Percentiles rank a stretch among this genome's conserved stretches.
Evolutionary conservation across 1,140 invertebrate genomes (phyloP).

Genomic region (Pseudomyrmex cubaensis): DNA sequence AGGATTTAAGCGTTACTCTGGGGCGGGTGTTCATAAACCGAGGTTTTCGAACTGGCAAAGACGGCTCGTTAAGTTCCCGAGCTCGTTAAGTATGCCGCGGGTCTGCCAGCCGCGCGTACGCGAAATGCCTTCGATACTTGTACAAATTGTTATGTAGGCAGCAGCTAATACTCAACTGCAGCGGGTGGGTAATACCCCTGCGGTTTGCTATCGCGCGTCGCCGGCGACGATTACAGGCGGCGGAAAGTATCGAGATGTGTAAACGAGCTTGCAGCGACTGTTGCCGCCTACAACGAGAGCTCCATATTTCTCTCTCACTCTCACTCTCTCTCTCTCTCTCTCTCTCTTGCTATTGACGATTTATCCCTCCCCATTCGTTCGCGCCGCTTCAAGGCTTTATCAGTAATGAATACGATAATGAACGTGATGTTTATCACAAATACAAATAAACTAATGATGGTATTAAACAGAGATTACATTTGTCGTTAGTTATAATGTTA

Average conservation of each 20-base stretch:
- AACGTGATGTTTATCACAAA: slow-evolving; percentile 34
- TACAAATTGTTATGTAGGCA: slow-evolving; percentile 60
- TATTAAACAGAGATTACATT: slow-evolving; percentile 33
- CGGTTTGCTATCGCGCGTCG: slow-evolving; percentile 33
- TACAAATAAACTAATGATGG: slow-evolving; percentile 18
- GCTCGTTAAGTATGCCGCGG: slow-evolving; percentile 57
- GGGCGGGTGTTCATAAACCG: slow-evolving; percentile 59
- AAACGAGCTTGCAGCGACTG: slow-evolving; percentile 23
- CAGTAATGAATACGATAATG: slow-evolving; percentile 35
- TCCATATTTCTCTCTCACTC: slow-evolving; percentile 1
- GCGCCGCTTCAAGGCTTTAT: not conserved
- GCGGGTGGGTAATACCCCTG: slow-evolving; percentile 39
- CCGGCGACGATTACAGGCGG: slow-evolving; percentile 43
- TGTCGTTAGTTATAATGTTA: slow-evolving; percentile 14
- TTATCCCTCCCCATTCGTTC: not conserved
- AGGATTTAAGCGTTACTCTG: slow-evolving; percentile 49
- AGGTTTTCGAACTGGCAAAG: slow-evolving; percentile 60
- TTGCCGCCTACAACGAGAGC: not conserved
- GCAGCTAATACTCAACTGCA: slow-evolving; percentile 56
- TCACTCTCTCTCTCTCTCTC: not conserved
- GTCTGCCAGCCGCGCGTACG: slow-evolving; percentile 25
- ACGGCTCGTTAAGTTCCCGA: slow-evolving; percentile 66
- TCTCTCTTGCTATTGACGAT: not conserved
- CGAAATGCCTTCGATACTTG: slow-evolving; percentile 69
- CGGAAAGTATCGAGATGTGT: slow-evolving; percentile 45